These are phyloP conservation scores for Acanthurus tractus DNA, from an alignment of 2,797 vertebrate genomes.

Conservation along the genomic window DNA sequence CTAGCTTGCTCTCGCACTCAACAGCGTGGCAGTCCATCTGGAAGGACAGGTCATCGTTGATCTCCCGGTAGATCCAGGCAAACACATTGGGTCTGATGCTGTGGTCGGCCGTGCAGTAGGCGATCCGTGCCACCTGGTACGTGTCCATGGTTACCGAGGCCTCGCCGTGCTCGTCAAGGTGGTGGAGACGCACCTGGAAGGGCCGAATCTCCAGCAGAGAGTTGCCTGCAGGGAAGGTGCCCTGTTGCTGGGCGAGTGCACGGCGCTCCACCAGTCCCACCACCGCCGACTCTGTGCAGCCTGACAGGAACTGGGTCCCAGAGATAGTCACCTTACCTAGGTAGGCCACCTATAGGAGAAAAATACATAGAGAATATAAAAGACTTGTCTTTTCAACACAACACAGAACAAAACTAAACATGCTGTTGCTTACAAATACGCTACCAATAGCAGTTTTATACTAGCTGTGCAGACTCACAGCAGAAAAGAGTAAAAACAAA, in stretches of 20 bases:
- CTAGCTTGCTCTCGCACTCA: conserved; percentile 96
- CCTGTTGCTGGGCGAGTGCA: conserved; percentile 86
- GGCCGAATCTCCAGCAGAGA: conserved; percentile 97
- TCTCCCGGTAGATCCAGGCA: conserved; percentile 98
- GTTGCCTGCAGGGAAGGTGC: conserved; percentile 80
- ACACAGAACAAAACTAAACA: not conserved
- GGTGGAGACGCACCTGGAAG: conserved; percentile 97
- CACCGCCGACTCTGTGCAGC: conserved; percentile 97
- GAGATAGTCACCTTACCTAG: conserved; percentile 95
- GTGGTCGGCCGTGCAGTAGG: conserved; percentile 99
- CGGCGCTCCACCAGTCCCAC: conserved; percentile 93
- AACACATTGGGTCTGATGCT: conserved; percentile 94
- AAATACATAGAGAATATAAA: conserved; percentile 55
- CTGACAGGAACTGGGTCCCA: conserved; percentile 94
- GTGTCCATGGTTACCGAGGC: conserved; percentile 95
- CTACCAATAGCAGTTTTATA: not conserved
- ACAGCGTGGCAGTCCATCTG: conserved; percentile 99
- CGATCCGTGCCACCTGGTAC: conserved; percentile 98
- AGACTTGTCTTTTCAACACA: conserved; percentile 3
- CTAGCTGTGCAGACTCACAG: not conserved
- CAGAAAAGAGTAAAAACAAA: conserved; percentile 5
- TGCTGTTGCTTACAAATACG: not conserved
- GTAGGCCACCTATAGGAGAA: conserved; percentile 91
- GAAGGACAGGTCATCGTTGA: conserved; percentile 98
- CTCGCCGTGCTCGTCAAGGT: conserved; percentile 92